phyloP scores from a whole-genome alignment of 2,113 vertebrate genomes.

The Sardina pilchardus region DNA sequence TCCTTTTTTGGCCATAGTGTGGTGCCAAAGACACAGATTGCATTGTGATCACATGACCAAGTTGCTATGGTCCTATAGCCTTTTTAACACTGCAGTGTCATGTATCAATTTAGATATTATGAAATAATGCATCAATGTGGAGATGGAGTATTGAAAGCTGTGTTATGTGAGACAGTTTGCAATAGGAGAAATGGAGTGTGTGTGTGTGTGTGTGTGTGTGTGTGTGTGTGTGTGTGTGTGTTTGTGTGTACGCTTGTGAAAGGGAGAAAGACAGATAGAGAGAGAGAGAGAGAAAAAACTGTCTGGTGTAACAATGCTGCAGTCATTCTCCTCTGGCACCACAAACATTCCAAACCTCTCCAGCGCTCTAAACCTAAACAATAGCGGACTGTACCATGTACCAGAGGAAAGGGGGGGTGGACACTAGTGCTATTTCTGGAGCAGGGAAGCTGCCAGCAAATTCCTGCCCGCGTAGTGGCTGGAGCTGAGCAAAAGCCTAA shows the following conservation, averaged over 20 bases:
- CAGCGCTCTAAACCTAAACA: background rate
- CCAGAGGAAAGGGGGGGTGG: background rate
- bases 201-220: background rate
- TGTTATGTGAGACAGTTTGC: background rate
- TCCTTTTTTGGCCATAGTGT: background rate
- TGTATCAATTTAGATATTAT: background rate
- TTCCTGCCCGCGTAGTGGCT: background rate
- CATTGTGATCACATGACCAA: background rate
- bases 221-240: background rate
- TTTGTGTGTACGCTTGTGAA: background rate
- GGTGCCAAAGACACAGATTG: background rate
- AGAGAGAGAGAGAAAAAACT: background rate
- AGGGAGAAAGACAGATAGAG: background rate
- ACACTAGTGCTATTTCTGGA: conserved; percentile 3
- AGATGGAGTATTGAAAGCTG: background rate
- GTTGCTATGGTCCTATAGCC: background rate
- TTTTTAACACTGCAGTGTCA: background rate
- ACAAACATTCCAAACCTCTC: background rate
- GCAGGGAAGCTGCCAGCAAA: conserved; percentile 2
- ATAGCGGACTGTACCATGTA: conserved; percentile 10
- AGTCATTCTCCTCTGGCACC: background rate
- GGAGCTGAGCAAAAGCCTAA: background rate
- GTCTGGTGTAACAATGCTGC: background rate
- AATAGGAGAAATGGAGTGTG: background rate
- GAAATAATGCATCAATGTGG: background rate